phyloP scores from a whole-genome alignment of 37 sponge, comb jelly and placozoan species.

The Chondrosia reniformis region DNA sequence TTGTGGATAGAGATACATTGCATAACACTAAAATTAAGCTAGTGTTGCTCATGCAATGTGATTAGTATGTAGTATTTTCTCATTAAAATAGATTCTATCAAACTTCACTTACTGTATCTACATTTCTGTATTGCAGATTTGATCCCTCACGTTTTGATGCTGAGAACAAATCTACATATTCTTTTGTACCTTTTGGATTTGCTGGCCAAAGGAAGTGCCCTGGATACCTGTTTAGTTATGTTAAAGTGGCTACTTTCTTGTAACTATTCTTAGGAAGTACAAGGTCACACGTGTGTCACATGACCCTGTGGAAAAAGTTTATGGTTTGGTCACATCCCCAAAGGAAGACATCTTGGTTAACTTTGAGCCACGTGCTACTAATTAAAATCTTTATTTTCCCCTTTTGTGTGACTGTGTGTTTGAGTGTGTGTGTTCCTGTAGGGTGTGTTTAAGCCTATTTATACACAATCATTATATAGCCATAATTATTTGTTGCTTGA shows the following conservation, averaged over 20 bases:
- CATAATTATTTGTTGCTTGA: no score
- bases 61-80: no score
- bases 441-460: no score
- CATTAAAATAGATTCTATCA: no score
- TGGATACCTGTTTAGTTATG: conserved; percentile 79
- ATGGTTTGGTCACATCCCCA: conserved; percentile 78
- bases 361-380: neutral
- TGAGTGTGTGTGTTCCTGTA: no score
- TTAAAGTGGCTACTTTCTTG: conserved; percentile 57
- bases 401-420: no score
- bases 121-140: conserved; percentile 62
- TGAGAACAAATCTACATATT: conserved; percentile 13
- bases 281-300: conserved; percentile 22
- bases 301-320: conserved; percentile 26
- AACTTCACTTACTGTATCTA: no score
- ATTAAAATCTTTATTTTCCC: no score
- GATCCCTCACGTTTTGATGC: conserved; percentile 70
- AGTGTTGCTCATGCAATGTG: no score
- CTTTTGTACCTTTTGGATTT: conserved; percentile 85
- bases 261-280: conserved; percentile 50
- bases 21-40: neutral
- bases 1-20: no score
- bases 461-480: no score
- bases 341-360: neutral
- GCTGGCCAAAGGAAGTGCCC: conserved; percentile 84